Evolutionary conservation across 2,888 invertebrate genomes (phyloP), one percentile per base, ranked within the genome.

Genomic region (Agonum fuliginosum): DNA sequence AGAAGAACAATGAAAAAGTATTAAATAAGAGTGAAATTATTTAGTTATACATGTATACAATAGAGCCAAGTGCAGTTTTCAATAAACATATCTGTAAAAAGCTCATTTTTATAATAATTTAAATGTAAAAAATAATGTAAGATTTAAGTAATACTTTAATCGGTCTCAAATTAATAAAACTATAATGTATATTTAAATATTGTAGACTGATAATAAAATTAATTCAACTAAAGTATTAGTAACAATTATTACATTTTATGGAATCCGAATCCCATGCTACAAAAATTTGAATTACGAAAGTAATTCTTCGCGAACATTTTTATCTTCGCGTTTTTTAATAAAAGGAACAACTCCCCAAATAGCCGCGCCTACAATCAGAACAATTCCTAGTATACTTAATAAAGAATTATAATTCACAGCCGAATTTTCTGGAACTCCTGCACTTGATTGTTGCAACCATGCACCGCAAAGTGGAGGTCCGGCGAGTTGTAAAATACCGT

Each of bases 381-480:
- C 90, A 58, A 94, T 86, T 0, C 96, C 96, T 1, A 96, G 87
- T 0, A 92, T 91, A 17, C 91, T 91, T 82, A 95, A 94, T 48
- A 96, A 89, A 0, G 93, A 91, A 79, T 91, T 91, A 84, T 93
- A 95, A 0, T 91, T 91, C 0, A 89, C 84, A 0, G 91, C 89
- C 19, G 80, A 75, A 70, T 70, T 70, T 48, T 46, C 27, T 10
- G 10, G 14, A 20, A 5, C 48, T 8, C 10, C 46, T 17, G 3
- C 46, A 14, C 10, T 17, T 17, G 27, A 10, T 30, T 88, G 85
- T 80, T 93, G 91, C 79, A 88, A 92, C 89, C 94, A 91, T 2
- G 91, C 82, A 0, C 95, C 95, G 83, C 95, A 95, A n/a, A 95
- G 87, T 0, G 95, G 95, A 0, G 96, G 96, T 0, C 96, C 95